phyloP scores from a whole-genome alignment of 2,797 vertebrate species.

The Oophaga sylvatica region DNA sequence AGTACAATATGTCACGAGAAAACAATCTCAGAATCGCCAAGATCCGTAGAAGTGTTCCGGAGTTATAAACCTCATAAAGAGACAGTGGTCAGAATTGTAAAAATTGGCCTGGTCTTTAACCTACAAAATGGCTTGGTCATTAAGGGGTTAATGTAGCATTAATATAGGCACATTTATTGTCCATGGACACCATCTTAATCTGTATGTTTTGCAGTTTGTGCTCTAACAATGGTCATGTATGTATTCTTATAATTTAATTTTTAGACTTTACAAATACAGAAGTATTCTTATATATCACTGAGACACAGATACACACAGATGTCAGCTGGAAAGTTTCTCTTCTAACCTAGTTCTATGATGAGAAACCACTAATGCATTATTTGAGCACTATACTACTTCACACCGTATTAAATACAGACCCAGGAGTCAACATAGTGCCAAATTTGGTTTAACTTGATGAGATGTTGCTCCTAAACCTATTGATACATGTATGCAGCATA shows the following conservation, averaged over 20 bases:
- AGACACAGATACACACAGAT: slow-evolving; percentile 22
- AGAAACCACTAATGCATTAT: slow-evolving; percentile 52
- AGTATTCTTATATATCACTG: not conserved
- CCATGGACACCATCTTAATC: not conserved
- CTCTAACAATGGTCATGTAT: not conserved
- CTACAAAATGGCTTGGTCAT: too few relatives aligned
- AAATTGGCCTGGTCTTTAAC: too few relatives aligned
- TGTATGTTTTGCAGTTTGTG: not conserved
- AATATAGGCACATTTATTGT: not conserved
- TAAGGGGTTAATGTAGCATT: not conserved
- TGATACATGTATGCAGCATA: slow-evolving; percentile 19
- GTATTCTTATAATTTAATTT: not conserved
- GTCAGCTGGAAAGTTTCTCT: slow-evolving; percentile 42
- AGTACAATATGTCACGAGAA: too few relatives aligned
- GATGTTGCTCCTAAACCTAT: slow-evolving; percentile 2
- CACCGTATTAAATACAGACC: slow-evolving; percentile 53
- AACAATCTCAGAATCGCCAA: too few relatives aligned
- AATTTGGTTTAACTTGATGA: slow-evolving; percentile 32
- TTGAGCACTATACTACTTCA: slow-evolving; percentile 46
- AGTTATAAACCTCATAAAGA: too few relatives aligned
- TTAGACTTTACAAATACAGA: not conserved
- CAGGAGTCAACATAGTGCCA: slow-evolving; percentile 39
- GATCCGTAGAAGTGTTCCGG: too few relatives aligned
- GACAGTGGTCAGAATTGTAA: too few relatives aligned
- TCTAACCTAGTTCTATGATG: slow-evolving; percentile 23